Evolutionary conservation across 2,113 vertebrate genomes (phyloP), one percentile per base, ranked within the genome.

Genomic region (Hippopotamus amphibius): DNA sequence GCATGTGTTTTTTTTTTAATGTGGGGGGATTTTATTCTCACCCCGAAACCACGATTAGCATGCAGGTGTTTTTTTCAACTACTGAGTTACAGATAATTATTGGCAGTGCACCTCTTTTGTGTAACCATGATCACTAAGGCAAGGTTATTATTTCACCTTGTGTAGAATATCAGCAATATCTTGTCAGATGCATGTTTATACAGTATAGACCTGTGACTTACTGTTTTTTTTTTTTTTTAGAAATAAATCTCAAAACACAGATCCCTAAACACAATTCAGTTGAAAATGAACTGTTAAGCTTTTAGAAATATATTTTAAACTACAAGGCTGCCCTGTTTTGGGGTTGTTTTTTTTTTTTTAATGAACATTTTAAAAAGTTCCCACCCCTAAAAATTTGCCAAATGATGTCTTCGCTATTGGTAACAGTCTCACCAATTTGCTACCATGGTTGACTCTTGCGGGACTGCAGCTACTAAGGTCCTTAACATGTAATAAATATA

Each of bases 331-430:
- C 98, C 98, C 98, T 98, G 88, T 98, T 97, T 95, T 76, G 71
- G 91, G 33, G 2, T 0, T 80, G n/a, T n/a, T n/a, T n/a, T n/a
- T 55, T 80, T 95, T 82, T 95, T 96, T 96, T 97, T 96, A 97
- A 98, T 95, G 98, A 98, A 99, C 95, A 88, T 97, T 98, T 97
- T 97, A 98, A 98, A 99, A 99, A 99, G 98, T 98, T 95, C 98
- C 98, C 98, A 95, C 97, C 98, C 98, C 98, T 99, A 99, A 98
- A 99, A 99, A 99, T 97, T 97, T 96, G 97, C 98, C 98, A 97
- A 43, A 93, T 95, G 76, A 79, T 93, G 97, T 98, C 97, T 95
- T 98, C 88, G 0, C 77, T 9, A 63, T 33, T 89, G 86, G 50
- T 68, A 96, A 97, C 95, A 95, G 96, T 97, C 93, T 98, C 97